Evolutionary conservation across 92 coral and sea anemone species (phyloP).

Genomic region (Epizoanthus scotinus): DNA sequence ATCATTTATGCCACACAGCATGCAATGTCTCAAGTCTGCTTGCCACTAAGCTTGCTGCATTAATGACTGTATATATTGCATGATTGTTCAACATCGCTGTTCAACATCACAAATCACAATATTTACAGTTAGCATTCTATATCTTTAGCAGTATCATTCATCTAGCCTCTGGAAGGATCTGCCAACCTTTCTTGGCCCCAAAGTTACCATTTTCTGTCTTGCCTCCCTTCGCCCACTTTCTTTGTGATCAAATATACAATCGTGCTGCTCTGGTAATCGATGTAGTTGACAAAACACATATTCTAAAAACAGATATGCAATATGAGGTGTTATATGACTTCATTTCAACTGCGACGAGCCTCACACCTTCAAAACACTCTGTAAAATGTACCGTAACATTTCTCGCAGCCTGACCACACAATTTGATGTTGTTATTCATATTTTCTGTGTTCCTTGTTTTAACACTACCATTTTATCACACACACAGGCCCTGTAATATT

Average conservation of each 20-base stretch:
- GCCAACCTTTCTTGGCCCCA: constrained; percentile 87
- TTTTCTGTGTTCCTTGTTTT: too few species aligned
- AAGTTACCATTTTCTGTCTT: constrained; percentile 82
- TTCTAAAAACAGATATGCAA: constrained; percentile 41
- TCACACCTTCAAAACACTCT: too few species aligned
- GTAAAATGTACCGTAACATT: too few species aligned
- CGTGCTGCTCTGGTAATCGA: constrained; percentile 88
- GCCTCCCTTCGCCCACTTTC: constrained; percentile 88
- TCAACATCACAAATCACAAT: background rate
- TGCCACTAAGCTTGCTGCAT: constrained; percentile 6
- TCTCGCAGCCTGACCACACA: too few species aligned
- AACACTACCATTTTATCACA: too few species aligned
- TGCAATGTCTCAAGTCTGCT: constrained; percentile 6
- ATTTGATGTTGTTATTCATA: too few species aligned
- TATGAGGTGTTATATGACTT: too few species aligned
- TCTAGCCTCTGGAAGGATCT: constrained; percentile 91
- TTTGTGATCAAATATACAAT: constrained; percentile 84
- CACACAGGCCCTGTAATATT: too few species aligned
- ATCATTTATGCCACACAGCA: constrained; percentile 7
- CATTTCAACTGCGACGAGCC: too few species aligned
- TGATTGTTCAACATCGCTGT: background rate
- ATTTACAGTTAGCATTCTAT: background rate
- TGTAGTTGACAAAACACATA: constrained; percentile 88
- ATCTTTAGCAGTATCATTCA: constrained; percentile 47
- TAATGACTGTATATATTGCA: constrained; percentile 27